phyloP scores from a whole-genome alignment of 2,888 invertebrate species.

The Stratiomys singularior region DNA sequence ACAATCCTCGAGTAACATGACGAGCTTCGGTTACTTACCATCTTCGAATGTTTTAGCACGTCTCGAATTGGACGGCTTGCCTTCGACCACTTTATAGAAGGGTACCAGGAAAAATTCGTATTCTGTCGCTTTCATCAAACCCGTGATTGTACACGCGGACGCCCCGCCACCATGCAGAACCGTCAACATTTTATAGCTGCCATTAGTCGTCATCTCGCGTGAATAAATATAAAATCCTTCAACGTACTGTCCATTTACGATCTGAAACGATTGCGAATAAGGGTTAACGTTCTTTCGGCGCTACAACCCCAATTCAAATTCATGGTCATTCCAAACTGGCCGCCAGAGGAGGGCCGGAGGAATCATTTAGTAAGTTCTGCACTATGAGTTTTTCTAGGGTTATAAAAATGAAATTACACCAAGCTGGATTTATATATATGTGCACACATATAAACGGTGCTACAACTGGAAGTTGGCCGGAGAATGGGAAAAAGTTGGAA shows the following conservation, averaged over 20 bases:
- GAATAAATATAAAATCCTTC: slow-evolving; percentile 86
- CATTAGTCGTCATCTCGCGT: slow-evolving; percentile 68
- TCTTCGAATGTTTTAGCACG: slow-evolving; percentile 86
- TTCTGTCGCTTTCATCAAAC: slow-evolving; percentile 83
- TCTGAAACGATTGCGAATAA: slow-evolving; percentile 57
- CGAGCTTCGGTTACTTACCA: slow-evolving; percentile 71
- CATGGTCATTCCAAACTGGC: not conserved
- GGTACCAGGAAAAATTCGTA: slow-evolving; percentile 95
- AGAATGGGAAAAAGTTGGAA: slow-evolving; percentile 6
- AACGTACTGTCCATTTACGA: slow-evolving; percentile 79
- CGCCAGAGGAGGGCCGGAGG: not conserved
- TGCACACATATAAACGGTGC: not conserved
- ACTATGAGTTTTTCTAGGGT: slow-evolving; percentile 21
- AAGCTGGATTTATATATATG: not conserved
- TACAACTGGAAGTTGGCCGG: not conserved
- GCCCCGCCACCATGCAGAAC: slow-evolving; percentile 83
- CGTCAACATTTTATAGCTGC: slow-evolving; percentile 78
- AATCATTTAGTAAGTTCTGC: not conserved
- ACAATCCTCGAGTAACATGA: too few relatives aligned
- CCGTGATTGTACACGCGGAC: slow-evolving; percentile 81
- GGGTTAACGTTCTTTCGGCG: slow-evolving; percentile 5
- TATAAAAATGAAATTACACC: slow-evolving; percentile 45
- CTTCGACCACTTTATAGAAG: slow-evolving; percentile 88
- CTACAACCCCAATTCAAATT: slow-evolving; percentile 16
- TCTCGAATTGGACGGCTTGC: slow-evolving; percentile 87